Percentiles rank a stretch among this genome's conserved stretches.
Conservation (phyloP, 1,140 invertebrate species). For the Heterodera schachtii region DNA sequence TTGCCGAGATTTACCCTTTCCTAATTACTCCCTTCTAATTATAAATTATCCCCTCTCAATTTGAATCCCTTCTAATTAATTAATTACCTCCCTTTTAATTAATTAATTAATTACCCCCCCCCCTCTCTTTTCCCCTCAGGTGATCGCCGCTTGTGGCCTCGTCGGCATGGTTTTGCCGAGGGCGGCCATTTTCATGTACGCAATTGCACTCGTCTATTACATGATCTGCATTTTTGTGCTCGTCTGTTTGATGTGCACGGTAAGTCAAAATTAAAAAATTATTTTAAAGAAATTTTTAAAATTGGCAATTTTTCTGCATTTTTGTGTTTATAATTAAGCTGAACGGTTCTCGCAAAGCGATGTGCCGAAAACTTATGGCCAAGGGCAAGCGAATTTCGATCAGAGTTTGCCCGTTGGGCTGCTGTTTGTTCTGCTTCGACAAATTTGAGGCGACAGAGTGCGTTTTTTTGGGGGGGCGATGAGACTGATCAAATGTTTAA, state of each 20-base stretch:
- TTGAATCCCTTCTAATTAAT: too few relatives aligned
- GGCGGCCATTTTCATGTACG: conserved; percentile 58
- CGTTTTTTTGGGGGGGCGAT: conserved; percentile 28
- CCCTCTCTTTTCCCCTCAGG: conserved; percentile 31
- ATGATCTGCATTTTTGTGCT: conserved; percentile 51
- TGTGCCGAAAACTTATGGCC: conserved; percentile 48
- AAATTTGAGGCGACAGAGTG: conserved; percentile 56
- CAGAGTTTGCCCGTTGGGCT: conserved; percentile 48
- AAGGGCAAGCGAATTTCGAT: conserved; percentile 36
- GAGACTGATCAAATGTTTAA: too few relatives aligned
- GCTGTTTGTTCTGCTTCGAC: conserved; percentile 51
- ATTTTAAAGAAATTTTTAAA: too few relatives aligned
- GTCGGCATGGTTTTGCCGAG: conserved; percentile 61
- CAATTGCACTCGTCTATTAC: conserved; percentile 59
- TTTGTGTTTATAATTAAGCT: conserved; percentile 27
- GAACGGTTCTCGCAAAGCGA: conserved; percentile 50
- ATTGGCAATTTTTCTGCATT: too few relatives aligned
- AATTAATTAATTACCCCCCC: neutral
- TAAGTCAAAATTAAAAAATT: neutral
- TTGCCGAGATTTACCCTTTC: too few relatives aligned
- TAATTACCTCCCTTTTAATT: too few relatives aligned
- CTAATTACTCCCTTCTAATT: too few relatives aligned
- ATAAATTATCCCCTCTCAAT: too few relatives aligned
- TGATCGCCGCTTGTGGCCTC: conserved; percentile 56
- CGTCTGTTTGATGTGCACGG: conserved; percentile 56